phyloP scores from a whole-genome alignment of 1,140 invertebrate genomes.

The Macrobrachium nipponense region DNA sequence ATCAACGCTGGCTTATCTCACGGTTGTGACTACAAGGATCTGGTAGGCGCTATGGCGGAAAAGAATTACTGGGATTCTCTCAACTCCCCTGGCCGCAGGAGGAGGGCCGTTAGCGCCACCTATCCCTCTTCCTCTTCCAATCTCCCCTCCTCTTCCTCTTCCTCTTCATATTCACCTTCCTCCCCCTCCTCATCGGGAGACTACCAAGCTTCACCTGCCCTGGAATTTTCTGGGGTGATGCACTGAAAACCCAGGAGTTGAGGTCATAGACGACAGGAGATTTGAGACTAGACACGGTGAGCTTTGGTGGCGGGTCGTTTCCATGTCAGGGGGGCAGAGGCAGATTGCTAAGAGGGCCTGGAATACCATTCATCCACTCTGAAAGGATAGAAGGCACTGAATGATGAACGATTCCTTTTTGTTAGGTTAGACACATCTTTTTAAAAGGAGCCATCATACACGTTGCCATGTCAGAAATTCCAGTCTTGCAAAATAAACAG shows the following conservation, averaged over 20 bases:
- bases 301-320: slow-evolving; percentile 1
- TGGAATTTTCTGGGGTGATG: slow-evolving; percentile 7
- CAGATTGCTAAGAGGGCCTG: not conserved
- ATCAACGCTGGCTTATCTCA: slow-evolving; percentile 70
- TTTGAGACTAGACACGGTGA: not conserved
- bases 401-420: no score
- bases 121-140: not conserved
- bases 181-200: not conserved
- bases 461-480: no score
- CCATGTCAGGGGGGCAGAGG: not conserved
- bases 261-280: not conserved
- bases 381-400: not conserved
- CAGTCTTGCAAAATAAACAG: no score
- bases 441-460: no score
- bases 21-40: slow-evolving; percentile 69
- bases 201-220: slow-evolving; percentile 1
- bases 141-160: no score
- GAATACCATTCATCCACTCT: not conserved
- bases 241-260: not conserved
- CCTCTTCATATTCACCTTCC: no score
- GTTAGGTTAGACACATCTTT: no score
- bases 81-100: slow-evolving; percentile 67
- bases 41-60: slow-evolving; percentile 67
- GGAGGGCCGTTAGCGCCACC: slow-evolving; percentile 46
- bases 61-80: slow-evolving; percentile 67